phyloP scores from a whole-genome alignment of 2,888 invertebrate species.

The Gibbula magus region DNA sequence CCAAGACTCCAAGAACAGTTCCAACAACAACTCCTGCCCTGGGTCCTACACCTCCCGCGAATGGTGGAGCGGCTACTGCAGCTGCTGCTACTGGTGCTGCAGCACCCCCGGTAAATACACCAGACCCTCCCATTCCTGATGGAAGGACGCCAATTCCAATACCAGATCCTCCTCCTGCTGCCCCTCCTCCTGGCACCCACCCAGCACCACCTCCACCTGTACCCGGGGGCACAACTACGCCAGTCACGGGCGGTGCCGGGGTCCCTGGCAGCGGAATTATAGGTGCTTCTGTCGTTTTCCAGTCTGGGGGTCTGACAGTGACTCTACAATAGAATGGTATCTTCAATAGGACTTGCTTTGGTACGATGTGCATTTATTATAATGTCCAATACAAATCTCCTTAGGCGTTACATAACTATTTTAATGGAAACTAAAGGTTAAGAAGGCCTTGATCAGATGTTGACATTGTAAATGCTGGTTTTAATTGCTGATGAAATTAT shows the following conservation, averaged over 20 bases:
- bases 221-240: constrained; percentile 47
- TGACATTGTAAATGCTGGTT: no score
- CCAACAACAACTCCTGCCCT: constrained; percentile 66
- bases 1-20: constrained; percentile 63
- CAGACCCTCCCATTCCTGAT: constrained; percentile 39
- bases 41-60: constrained; percentile 49
- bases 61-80: constrained; percentile 29
- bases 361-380: background rate
- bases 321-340: background rate
- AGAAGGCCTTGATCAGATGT: no score
- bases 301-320: background rate
- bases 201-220: constrained; percentile 46
- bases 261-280: constrained; percentile 33
- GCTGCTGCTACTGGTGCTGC: constrained; percentile 40
- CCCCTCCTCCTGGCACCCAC: constrained; percentile 34
- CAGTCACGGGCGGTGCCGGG: constrained; percentile 41
- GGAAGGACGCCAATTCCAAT: constrained; percentile 39
- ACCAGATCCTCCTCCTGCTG: constrained; percentile 33
- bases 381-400: background rate
- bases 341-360: background rate
- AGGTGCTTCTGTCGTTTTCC: background rate
- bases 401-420: background rate
- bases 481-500: no score
- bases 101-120: constrained; percentile 24
- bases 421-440: no score